Evolutionary conservation across 2,888 invertebrate species (phyloP).

Genomic region (Lepidochitona cinerea): DNA sequence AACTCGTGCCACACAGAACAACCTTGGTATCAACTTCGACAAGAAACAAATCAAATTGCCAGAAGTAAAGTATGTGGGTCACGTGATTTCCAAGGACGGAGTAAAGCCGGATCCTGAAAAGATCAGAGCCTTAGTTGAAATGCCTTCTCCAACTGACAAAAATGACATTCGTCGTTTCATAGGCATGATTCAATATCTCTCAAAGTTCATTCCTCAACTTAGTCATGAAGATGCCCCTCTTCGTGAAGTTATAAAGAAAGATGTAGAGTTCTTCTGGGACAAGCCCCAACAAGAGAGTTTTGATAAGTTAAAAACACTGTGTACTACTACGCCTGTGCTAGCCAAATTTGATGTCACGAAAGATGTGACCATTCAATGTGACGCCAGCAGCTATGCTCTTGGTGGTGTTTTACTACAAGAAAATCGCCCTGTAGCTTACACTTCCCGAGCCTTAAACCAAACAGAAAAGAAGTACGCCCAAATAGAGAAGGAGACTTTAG

Average conservation of each 20-base stretch:
- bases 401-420: slow-evolving; percentile 29
- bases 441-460: neutral
- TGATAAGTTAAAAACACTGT: slow-evolving; percentile 12
- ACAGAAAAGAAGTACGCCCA: neutral
- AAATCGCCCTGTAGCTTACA: neutral
- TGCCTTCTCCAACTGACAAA: slow-evolving; percentile 37
- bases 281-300: slow-evolving; percentile 32
- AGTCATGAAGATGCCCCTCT: slow-evolving; percentile 35
- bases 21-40: slow-evolving; percentile 32
- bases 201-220: slow-evolving; percentile 37
- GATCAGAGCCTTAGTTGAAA: slow-evolving; percentile 29
- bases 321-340: slow-evolving; percentile 29
- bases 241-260: slow-evolving; percentile 27
- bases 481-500: neutral
- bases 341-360: slow-evolving; percentile 30
- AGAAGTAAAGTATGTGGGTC: slow-evolving; percentile 29
- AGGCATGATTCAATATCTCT: slow-evolving; percentile 36
- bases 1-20: slow-evolving; percentile 29
- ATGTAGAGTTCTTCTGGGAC: slow-evolving; percentile 26
- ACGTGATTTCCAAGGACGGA: slow-evolving; percentile 25
- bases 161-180: slow-evolving; percentile 33
- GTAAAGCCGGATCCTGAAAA: slow-evolving; percentile 33
- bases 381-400: slow-evolving; percentile 33
- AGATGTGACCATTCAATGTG: slow-evolving; percentile 32
- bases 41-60: slow-evolving; percentile 26